phyloP scores from a whole-genome alignment of 2,797 vertebrate species.

The Phataginus tricuspis region DNA sequence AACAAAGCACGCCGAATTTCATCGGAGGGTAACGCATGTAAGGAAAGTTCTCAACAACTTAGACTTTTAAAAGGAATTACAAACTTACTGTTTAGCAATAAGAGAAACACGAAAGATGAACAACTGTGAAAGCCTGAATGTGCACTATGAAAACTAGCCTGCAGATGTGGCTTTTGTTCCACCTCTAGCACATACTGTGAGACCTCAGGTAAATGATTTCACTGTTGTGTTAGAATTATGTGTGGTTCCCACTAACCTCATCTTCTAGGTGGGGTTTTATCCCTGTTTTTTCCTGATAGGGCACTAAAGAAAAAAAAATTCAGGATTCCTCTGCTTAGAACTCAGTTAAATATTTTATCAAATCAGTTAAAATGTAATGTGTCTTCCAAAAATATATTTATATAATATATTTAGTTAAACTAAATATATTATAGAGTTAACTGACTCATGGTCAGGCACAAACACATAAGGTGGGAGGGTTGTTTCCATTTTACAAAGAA shows the following conservation, averaged over 20 bases:
- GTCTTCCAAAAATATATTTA: not conserved
- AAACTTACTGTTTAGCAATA: not conserved
- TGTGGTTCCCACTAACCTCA: not conserved
- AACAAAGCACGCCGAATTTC: not conserved
- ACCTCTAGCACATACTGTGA: not conserved
- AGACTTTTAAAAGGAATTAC: not conserved
- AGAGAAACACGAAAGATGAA: not conserved
- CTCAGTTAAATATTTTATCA: not conserved
- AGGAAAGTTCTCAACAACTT: constrained; percentile 13
- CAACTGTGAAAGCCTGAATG: not conserved
- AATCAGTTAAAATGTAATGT: not conserved
- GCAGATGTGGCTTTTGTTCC: not conserved
- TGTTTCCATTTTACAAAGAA: constrained; percentile 45
- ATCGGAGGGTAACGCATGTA: not conserved
- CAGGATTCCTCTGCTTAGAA: not conserved
- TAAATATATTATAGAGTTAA: not conserved
- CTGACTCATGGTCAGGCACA: not conserved
- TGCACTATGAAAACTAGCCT: not conserved
- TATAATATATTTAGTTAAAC: not conserved
- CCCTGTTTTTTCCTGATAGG: not conserved
- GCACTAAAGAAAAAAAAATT: not conserved
- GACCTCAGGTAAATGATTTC: not conserved
- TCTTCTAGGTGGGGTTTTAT: constrained; percentile 18
- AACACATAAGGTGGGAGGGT: not conserved
- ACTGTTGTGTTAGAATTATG: not conserved